Base-by-base conservation (phyloP, 2,797 vertebrate genomes). In the Melanotaenia nigrans region DNA sequence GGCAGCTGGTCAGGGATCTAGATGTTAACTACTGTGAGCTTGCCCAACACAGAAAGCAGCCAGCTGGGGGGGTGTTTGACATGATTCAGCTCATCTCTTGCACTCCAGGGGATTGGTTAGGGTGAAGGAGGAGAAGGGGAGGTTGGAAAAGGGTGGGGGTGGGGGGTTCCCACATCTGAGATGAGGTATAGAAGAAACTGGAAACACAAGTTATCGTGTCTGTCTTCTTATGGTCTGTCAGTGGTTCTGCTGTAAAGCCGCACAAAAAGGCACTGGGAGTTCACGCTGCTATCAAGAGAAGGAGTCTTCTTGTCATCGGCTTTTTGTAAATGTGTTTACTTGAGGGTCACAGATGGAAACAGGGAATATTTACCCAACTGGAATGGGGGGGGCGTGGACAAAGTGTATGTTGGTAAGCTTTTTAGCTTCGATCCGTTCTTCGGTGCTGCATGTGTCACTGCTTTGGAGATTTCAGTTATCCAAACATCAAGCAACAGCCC, bases 401-500 rank as follows among this genome's bases (percentile, higher is more conserved):
- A 57, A 79, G 73, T 71, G 68, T 63, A 61, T 80, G 81, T 83
- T 73, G 79, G 65, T 60, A 72, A 83, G 80, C 65, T 61, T 79
- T 83, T 85, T 68, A 77, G 81, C 80, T 81, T 84, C 66, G 68
- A 89, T 81, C 77, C 73, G 35, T 33, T 69, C 61, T 84, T 83
- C 84, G 84, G 87, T 85, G 78, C 80, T 38, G 79, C 87, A 88
- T 75, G 73, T 90, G 88, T 90, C 88, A 55, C 71, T 78, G 81
- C 83, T 89, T 78, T 68, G 58, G 77, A 76, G 73, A 78, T 75
- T 78, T 90, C 78, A 73, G 79, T 86, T 73, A 76, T 64, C 82
- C 81, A 91, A 90, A 91, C 83, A 68, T 66, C 32, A 61, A 87
- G 83, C 90, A 92, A 92, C 93, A 92, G 90, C 89, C 81, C 85